Evolutionary conservation across 92 coral and sea anemone species (phyloP).

Genomic region (Phenganax stokvisi): DNA sequence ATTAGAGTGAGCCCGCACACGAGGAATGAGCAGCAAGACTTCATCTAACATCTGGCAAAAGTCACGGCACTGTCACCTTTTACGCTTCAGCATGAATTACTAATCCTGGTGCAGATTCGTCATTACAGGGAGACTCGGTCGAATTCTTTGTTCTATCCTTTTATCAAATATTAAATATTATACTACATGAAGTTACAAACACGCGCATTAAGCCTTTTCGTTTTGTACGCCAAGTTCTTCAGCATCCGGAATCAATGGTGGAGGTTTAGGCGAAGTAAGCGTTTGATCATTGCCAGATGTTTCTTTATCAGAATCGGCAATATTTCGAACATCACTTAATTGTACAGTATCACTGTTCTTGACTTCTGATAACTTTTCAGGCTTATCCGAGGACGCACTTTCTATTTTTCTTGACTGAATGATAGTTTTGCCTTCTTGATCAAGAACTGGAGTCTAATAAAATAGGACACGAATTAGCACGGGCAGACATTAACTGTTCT

Average conservation of each 20-base stretch:
- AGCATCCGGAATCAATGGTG: constrained; percentile 5
- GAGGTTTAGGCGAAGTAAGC: not conserved
- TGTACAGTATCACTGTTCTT: not conserved
- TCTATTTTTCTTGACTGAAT: not conserved
- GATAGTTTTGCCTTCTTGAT: not conserved
- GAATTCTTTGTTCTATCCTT: no score
- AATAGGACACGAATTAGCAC: not conserved
- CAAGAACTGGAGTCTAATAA: not conserved
- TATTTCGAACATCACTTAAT: not conserved
- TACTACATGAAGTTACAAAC: not conserved
- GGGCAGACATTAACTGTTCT: no score
- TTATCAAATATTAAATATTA: no score
- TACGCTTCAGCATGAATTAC: no score
- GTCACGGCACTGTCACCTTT: no score
- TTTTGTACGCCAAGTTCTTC: not conserved
- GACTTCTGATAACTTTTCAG: not conserved
- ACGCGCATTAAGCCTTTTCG: not conserved
- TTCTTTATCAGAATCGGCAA: not conserved
- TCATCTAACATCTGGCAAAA: not conserved
- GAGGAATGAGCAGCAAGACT: not conserved
- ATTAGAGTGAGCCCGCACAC: constrained; percentile 10
- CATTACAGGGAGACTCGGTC: no score
- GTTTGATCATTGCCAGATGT: not conserved
- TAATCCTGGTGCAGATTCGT: no score
- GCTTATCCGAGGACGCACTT: not conserved